Evolutionary conservation across 2,113 vertebrate genomes (phyloP).

Genomic region (Paradoxurus hermaphroditus): DNA sequence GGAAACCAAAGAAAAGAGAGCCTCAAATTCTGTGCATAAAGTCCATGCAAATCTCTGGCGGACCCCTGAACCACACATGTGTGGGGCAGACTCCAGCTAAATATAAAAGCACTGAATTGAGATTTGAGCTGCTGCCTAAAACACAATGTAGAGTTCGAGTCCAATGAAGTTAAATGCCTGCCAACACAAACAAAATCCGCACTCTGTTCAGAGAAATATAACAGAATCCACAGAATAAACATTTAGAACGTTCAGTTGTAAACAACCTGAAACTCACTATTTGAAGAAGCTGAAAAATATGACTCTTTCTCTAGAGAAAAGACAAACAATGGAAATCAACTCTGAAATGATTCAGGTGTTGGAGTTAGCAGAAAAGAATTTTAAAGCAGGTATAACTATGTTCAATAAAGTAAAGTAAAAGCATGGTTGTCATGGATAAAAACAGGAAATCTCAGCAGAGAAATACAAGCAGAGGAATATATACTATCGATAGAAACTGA

Average conservation of each 20-base stretch:
- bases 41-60: not conserved
- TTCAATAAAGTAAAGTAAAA: conserved; percentile 30
- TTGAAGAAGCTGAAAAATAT: not conserved
- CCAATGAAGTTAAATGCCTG: conserved; percentile 2
- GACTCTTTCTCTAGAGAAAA: conserved; percentile 24
- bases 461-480: not conserved
- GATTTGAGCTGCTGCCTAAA: not conserved
- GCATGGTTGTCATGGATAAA: not conserved
- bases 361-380: conserved; percentile 15
- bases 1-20: not conserved
- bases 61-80: not conserved
- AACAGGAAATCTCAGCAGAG: not conserved
- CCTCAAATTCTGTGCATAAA: not conserved
- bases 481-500: not conserved
- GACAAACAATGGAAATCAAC: not conserved
- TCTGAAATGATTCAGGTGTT: conserved; percentile 10
- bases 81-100: not conserved
- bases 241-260: not conserved
- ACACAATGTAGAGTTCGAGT: not conserved
- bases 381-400: not conserved
- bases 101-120: conserved; percentile 15
- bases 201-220: not conserved
- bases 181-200: not conserved
- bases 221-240: conserved; percentile 19
- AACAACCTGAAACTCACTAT: not conserved